Base-by-base conservation (phyloP, 2,888 invertebrate species). In the Dryomyza anilis region DNA sequence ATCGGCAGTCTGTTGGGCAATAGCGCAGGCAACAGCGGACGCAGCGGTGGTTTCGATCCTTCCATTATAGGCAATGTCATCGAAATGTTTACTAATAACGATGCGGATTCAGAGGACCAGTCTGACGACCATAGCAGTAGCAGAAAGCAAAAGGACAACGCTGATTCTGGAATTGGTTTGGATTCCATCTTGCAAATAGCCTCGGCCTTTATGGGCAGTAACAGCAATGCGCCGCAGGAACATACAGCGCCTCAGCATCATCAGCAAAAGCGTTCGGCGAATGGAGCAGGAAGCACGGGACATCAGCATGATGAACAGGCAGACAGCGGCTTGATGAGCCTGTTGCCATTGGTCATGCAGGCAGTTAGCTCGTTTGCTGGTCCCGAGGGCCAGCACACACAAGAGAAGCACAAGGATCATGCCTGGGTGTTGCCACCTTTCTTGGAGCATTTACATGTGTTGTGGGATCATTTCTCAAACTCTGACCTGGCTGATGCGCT, bases 401-500 rank as follows among this genome's bases (percentile, higher is more conserved):
- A 87, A 33, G 86, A 87, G 21, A 86, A 86, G 0, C 91, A 91
- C 74, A 89, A 89, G 61, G 89, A 87, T 46, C 92, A 92, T 71
- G 87, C 90, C 0, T 87, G 89, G 79, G 88, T 89, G 72, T 81
- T 93, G 68, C 93, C 93, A 0, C 93, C 90, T 66, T 74, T 90
- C 80, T 76, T 88, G 80, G 89, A 89, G 73, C 87, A 89, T 70
- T 78, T 88, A 1, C 92, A 93, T 78, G 83, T 93, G 1, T 86
- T 91, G 74, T 92, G 92, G 88, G 92, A 93, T 70, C 87, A 92
- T 68, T 92, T 93, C 74, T 86, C 90, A 30, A 89, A 90, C 76
- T 93, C 93, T 0, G 92, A 93, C 69, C 83, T 93, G 19, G 93
- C 92, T 0, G 89, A 88, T 76, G 87, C 89, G 0, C 78, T 93